Conservation (phyloP, 2,113 vertebrate genomes). For the Tetraodon nigroviridis region DNA sequence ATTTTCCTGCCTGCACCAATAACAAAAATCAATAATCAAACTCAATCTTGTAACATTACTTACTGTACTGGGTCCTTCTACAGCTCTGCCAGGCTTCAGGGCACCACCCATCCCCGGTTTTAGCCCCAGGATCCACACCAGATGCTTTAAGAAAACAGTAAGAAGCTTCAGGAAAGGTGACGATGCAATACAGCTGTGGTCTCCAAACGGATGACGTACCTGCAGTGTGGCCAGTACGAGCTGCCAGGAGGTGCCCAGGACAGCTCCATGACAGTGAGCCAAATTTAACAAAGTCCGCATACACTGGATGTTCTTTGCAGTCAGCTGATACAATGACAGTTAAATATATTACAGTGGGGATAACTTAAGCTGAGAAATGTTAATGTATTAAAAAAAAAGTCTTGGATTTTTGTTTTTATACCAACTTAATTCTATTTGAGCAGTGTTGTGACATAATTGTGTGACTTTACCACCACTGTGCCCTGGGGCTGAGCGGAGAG, state of each 20-base stretch:
- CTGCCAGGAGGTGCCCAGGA: conserved; percentile 97
- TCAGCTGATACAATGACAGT: conserved; percentile 76
- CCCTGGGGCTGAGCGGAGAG: conserved; percentile 92
- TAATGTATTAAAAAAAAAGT: neutral
- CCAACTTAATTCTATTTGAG: neutral
- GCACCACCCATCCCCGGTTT: conserved; percentile 91
- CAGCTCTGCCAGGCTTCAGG: conserved; percentile 93
- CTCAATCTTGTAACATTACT: conserved; percentile 40
- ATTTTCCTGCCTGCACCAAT: neutral
- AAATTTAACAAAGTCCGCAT: conserved; percentile 95
- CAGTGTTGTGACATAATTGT: neutral
- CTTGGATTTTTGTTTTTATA: neutral
- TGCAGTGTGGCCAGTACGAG: conserved; percentile 96
- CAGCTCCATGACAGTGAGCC: conserved; percentile 93
- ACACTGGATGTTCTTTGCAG: conserved; percentile 98
- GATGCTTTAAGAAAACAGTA: conserved; percentile 77
- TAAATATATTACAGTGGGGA: neutral
- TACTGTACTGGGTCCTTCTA: conserved; percentile 97
- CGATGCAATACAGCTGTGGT: neutral
- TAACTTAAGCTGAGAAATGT: neutral
- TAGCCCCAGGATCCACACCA: conserved; percentile 97
- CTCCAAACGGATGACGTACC: conserved; percentile 68
- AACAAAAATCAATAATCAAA: neutral
- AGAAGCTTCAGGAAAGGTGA: neutral
- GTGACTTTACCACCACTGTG: conserved; percentile 89